These are phyloP conservation scores for Ruditapes philippinarum DNA, from an alignment of 1,140 invertebrate genomes.

Conservation along the genomic window DNA sequence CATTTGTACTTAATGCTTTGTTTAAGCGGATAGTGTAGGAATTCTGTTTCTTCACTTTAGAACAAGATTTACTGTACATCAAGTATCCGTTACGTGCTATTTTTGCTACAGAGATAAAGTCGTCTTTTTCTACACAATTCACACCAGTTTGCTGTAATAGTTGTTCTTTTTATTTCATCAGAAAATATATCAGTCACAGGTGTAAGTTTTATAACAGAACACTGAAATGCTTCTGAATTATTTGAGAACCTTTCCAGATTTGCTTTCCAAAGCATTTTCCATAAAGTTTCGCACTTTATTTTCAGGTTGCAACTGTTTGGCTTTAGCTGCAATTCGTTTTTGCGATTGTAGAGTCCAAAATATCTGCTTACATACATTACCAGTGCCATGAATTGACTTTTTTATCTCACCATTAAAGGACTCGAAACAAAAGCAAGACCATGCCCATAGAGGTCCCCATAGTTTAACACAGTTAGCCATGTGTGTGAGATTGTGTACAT, in stretches of 20 bases:
- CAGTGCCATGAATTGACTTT: not conserved
- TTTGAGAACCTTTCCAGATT: not conserved
- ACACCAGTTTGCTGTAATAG: no score
- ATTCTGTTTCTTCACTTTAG: conserved; percentile 10
- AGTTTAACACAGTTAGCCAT: not conserved
- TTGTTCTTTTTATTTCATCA: not conserved
- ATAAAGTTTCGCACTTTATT: not conserved
- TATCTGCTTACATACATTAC: conserved; percentile 4
- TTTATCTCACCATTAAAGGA: not conserved
- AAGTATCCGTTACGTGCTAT: not conserved
- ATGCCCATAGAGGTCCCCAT: conserved; percentile 29
- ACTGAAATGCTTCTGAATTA: not conserved
- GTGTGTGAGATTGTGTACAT: not conserved
- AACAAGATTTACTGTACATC: conserved; percentile 1
- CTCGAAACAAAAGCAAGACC: not conserved
- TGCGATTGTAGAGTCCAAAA: not conserved
- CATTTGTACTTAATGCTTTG: no score
- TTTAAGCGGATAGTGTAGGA: not conserved
- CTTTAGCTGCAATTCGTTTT: not conserved
- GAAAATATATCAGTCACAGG: not conserved
- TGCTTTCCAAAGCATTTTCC: conserved; percentile 6
- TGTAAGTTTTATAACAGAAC: not conserved
- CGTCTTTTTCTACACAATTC: no score
- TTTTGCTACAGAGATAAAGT: not conserved
- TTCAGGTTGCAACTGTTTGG: not conserved